phyloP scores from a whole-genome alignment of 1,140 invertebrate genomes.

The Tetranychus cinnabarinus region DNA sequence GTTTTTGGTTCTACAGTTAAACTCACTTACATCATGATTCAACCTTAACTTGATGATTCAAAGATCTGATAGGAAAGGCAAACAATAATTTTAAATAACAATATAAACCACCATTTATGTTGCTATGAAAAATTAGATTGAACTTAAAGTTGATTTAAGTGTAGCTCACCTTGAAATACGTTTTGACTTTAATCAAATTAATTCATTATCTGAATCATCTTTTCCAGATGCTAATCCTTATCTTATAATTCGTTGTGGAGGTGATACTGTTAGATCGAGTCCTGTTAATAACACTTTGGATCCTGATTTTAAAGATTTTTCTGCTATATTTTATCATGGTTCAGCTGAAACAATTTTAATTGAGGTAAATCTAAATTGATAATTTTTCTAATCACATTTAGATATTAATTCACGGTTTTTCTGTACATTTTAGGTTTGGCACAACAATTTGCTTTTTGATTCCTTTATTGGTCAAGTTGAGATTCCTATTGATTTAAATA shows the following conservation, averaged over 20 bases:
- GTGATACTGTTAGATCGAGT: conserved; percentile 22
- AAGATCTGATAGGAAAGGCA: too few species aligned
- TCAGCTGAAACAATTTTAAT: conserved; percentile 14
- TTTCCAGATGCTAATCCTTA: conserved; percentile 27
- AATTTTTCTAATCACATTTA: background rate
- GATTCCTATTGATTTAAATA: background rate
- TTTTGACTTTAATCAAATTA: background rate
- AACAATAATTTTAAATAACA: too few species aligned
- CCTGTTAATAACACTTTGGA: conserved; percentile 23
- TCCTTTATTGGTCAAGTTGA: conserved; percentile 6
- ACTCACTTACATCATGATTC: too few species aligned
- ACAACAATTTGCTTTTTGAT: conserved; percentile 5
- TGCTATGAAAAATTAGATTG: too few species aligned
- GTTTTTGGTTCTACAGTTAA: background rate
- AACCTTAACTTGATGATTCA: too few species aligned
- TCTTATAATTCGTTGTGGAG: conserved; percentile 29
- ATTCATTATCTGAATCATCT: background rate
- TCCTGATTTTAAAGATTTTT: conserved; percentile 26
- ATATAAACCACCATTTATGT: too few species aligned
- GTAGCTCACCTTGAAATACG: too few species aligned
- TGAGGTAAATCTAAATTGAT: background rate
- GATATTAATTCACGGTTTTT: background rate
- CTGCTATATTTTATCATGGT: conserved; percentile 29
- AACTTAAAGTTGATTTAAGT: too few species aligned
- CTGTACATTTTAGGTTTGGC: conserved; percentile 1